These are phyloP conservation scores for Euzophera pinguis DNA, from an alignment of 2,888 invertebrate genomes.

Conservation along the genomic window DNA sequence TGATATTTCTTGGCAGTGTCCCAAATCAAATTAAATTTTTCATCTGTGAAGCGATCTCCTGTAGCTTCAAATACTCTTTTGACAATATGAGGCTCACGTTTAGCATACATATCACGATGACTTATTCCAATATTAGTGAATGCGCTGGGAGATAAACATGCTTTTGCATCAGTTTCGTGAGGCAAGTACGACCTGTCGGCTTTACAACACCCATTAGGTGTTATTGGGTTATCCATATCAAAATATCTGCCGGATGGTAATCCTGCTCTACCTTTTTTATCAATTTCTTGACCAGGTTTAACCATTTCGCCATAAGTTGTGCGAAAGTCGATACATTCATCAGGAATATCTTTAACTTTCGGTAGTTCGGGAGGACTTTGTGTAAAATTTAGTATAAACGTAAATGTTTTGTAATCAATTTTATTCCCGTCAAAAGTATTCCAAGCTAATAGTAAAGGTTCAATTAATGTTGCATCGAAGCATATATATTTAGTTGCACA, in stretches of 20 bases:
- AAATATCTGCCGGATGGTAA: constrained; percentile 43
- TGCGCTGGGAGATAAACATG: constrained; percentile 34
- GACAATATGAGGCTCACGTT: constrained; percentile 29
- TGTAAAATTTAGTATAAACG: constrained; percentile 51
- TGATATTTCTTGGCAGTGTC: constrained; percentile 53
- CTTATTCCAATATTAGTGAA: constrained; percentile 31
- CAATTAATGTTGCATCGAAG: constrained; percentile 47
- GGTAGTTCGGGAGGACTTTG: constrained; percentile 38
- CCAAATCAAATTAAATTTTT: constrained; percentile 61
- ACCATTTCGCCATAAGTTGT: constrained; percentile 47
- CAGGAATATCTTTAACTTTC: constrained; percentile 39
- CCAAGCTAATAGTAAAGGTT: constrained; percentile 51
- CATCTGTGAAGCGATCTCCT: constrained; percentile 55
- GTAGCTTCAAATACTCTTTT: constrained; percentile 56
- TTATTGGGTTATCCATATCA: constrained; percentile 34
- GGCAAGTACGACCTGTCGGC: constrained; percentile 33
- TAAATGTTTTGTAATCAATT: constrained; percentile 57
- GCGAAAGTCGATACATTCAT: constrained; percentile 32
- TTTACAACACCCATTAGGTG: constrained; percentile 31
- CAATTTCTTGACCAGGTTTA: constrained; percentile 27
- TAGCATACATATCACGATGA: constrained; percentile 28
- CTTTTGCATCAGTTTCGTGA: constrained; percentile 37
- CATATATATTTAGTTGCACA: constrained; percentile 44
- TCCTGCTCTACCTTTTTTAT: constrained; percentile 30
- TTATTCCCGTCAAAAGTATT: constrained; percentile 36